Conservation (phyloP, 2,888 invertebrate species). For the Drosophila pseudotakahashii region DNA sequence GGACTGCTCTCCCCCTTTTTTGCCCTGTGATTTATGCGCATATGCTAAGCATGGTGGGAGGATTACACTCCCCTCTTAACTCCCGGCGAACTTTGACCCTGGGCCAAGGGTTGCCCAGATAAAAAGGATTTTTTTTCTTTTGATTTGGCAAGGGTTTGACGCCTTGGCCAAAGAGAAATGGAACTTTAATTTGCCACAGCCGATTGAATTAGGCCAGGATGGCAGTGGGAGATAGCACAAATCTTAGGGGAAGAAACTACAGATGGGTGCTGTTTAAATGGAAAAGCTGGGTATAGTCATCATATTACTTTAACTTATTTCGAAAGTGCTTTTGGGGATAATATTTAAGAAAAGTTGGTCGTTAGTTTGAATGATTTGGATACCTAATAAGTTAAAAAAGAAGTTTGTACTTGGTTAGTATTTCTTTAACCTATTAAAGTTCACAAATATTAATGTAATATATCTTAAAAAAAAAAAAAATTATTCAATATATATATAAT, state of each 20-base stretch:
- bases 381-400: neutral
- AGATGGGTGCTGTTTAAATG: conserved; percentile 4
- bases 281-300: neutral
- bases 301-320: conserved; percentile 2
- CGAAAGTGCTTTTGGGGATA: neutral
- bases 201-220: conserved; percentile 74
- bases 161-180: conserved; percentile 57
- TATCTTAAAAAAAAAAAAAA: too few relatives aligned
- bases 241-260: neutral
- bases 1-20: conserved; percentile 42
- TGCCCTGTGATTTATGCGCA: conserved; percentile 77
- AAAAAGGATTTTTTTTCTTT: conserved; percentile 35
- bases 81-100: conserved; percentile 71
- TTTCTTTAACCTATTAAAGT: too few relatives aligned
- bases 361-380: too few relatives aligned
- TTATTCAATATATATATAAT: too few relatives aligned
- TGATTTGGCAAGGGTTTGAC: conserved; percentile 57
- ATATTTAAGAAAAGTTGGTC: neutral
- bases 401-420: too few relatives aligned
- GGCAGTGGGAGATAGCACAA: conserved; percentile 14
- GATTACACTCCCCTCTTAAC: neutral
- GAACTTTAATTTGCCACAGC: conserved; percentile 78
- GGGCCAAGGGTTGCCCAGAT: conserved; percentile 47
- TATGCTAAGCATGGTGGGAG: conserved; percentile 60
- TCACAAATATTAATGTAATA: too few relatives aligned